Percentiles rank a stretch among this genome's conserved stretches.
Conservation (phyloP, 2,888 invertebrate genomes). For the Periphyllus acericola region DNA sequence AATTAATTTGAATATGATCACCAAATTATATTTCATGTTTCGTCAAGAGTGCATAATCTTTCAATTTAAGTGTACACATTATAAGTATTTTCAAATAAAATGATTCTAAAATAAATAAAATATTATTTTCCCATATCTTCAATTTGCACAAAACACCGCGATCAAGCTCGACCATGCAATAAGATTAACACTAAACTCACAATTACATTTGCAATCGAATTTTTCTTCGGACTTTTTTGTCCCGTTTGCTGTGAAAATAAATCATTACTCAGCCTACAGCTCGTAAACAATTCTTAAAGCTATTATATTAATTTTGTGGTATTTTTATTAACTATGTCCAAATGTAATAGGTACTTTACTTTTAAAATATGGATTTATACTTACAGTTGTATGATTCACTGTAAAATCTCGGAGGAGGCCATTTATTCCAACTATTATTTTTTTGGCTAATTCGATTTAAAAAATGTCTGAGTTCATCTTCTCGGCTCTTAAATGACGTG, state of each 20-base stretch:
- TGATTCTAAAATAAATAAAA: constrained; percentile 10
- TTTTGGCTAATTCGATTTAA: constrained; percentile 33
- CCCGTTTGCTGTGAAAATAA: constrained; percentile 60
- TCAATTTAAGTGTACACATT: background rate
- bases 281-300: constrained; percentile 29
- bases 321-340: constrained; percentile 10
- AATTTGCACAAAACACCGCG: constrained; percentile 26
- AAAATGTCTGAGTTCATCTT: constrained; percentile 55
- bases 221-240: constrained; percentile 54
- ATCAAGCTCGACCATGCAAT: constrained; percentile 58
- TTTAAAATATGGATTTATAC: constrained; percentile 65
- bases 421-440: constrained; percentile 57
- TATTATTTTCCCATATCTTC: background rate
- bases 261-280: constrained; percentile 52
- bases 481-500: background rate
- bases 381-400: constrained; percentile 74
- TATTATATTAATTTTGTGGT: constrained; percentile 35
- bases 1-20: background rate
- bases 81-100: background rate
- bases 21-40: background rate
- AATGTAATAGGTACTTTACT: background rate
- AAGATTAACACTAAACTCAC: constrained; percentile 54
- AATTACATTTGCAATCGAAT: constrained; percentile 58
- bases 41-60: background rate
- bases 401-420: constrained; percentile 68